phyloP scores from a whole-genome alignment of 2,797 vertebrate species.

The Dromococcyx pavoninus region DNA sequence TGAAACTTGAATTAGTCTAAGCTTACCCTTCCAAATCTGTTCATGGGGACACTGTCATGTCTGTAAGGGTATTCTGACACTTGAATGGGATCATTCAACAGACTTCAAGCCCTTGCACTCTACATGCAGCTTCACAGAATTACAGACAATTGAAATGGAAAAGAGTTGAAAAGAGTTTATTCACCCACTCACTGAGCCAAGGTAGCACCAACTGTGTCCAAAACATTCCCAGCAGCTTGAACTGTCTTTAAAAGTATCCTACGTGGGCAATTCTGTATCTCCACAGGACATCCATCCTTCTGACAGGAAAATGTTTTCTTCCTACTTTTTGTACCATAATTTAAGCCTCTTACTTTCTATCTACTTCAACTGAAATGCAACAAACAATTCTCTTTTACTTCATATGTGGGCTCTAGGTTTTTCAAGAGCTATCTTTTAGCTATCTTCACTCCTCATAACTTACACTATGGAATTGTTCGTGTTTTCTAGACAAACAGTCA shows the following conservation, averaged over 20 bases:
- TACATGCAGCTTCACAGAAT: background rate
- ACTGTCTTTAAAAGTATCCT: background rate
- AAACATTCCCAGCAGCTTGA: background rate
- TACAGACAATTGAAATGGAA: background rate
- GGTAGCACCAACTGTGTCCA: background rate
- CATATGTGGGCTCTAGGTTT: background rate
- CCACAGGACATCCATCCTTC: background rate
- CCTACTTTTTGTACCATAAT: background rate
- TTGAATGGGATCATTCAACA: background rate
- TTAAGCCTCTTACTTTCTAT: background rate
- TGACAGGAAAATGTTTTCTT: background rate
- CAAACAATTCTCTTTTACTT: background rate
- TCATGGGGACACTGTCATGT: background rate
- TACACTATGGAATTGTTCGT: background rate
- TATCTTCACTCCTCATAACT: background rate
- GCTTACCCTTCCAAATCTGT: background rate
- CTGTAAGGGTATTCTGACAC: background rate
- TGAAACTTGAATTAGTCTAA: background rate
- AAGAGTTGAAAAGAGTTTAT: background rate
- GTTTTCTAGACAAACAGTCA: background rate
- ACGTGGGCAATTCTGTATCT: background rate
- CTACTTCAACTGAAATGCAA: background rate
- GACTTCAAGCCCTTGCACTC: background rate
- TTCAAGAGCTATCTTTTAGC: background rate
- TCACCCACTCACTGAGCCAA: background rate